Percentiles rank a stretch among this genome's conserved stretches.
Evolutionary conservation across 2,113 vertebrate genomes (phyloP).

Genomic region (Halcyon senegalensis): DNA sequence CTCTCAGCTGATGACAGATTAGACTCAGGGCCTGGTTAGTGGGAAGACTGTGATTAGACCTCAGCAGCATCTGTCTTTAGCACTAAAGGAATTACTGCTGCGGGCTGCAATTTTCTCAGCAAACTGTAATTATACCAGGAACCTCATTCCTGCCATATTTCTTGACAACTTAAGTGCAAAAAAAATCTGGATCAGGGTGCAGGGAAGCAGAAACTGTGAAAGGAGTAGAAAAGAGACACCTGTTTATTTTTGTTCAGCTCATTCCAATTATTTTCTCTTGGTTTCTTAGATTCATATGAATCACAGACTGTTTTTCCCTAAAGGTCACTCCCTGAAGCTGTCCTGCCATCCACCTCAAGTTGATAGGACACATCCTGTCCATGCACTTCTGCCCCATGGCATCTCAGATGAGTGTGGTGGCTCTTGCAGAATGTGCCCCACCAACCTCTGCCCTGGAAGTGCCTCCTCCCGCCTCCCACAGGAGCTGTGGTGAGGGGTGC

Average conservation of each 20-base stretch:
- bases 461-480: background rate
- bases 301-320: background rate
- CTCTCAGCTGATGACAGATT: slow-evolving; percentile 60
- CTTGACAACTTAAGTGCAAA: background rate
- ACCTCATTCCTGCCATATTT: slow-evolving; percentile 32
- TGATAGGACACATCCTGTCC: background rate
- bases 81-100: slow-evolving; percentile 45
- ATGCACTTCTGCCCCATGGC: background rate
- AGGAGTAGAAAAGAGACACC: background rate
- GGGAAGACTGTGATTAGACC: slow-evolving; percentile 44
- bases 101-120: slow-evolving; percentile 23
- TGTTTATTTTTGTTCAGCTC: background rate
- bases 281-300: background rate
- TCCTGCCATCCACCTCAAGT: background rate
- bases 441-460: background rate
- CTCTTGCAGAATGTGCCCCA: background rate
- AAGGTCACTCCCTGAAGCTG: background rate
- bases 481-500: background rate
- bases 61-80: slow-evolving; percentile 42
- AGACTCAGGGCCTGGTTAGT: slow-evolving; percentile 37
- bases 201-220: background rate
- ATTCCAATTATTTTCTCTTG: background rate
- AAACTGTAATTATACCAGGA: slow-evolving; percentile 42
- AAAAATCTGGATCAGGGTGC: background rate
- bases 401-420: background rate